Percentiles rank a stretch among this genome's conserved stretches.
These are phyloP conservation scores for Colinus virginianus DNA, from an alignment of 2,113 vertebrate species.

Conservation along the genomic window DNA sequence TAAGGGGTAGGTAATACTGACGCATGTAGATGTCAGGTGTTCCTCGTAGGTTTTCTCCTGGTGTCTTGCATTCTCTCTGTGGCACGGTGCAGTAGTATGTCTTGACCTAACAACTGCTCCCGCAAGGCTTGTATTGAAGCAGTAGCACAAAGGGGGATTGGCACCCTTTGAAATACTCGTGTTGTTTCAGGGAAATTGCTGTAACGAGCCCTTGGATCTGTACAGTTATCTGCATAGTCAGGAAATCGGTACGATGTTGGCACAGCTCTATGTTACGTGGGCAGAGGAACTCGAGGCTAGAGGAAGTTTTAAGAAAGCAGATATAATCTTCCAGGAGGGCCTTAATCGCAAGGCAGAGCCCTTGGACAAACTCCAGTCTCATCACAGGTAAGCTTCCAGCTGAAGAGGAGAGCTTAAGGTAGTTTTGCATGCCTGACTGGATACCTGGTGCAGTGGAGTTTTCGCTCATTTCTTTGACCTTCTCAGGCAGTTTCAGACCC, in stretches of 20 bases:
- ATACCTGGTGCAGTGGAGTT: background rate
- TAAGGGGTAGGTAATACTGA: background rate
- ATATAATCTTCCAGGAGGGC: constrained; percentile 89
- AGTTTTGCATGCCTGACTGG: accelerated
- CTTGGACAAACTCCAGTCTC: constrained; percentile 86
- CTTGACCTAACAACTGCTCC: background rate
- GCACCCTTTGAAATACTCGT: background rate
- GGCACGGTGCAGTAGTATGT: background rate
- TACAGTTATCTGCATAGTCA: constrained; percentile 91
- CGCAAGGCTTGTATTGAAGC: background rate
- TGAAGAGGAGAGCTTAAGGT: background rate
- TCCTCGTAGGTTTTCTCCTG: accelerated
- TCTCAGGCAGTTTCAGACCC: constrained; percentile 90
- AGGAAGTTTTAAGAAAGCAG: constrained; percentile 89
- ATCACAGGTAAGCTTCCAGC: constrained; percentile 84
- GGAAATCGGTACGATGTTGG: constrained; percentile 86
- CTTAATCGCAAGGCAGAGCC: constrained; percentile 87
- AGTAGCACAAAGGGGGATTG: background rate
- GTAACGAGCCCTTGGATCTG: constrained; percentile 89
- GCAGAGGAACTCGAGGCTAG: constrained; percentile 91
- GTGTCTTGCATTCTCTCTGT: background rate
- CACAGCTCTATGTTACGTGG: constrained; percentile 93
- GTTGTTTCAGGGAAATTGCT: constrained; percentile 81
- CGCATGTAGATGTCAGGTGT: background rate
- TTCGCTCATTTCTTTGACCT: background rate